Evolutionary conservation across 53 echinoderm and acorn worm species (phyloP), one percentile per base, ranked within the genome.

Genomic region (Temnopleurus reevesii): DNA sequence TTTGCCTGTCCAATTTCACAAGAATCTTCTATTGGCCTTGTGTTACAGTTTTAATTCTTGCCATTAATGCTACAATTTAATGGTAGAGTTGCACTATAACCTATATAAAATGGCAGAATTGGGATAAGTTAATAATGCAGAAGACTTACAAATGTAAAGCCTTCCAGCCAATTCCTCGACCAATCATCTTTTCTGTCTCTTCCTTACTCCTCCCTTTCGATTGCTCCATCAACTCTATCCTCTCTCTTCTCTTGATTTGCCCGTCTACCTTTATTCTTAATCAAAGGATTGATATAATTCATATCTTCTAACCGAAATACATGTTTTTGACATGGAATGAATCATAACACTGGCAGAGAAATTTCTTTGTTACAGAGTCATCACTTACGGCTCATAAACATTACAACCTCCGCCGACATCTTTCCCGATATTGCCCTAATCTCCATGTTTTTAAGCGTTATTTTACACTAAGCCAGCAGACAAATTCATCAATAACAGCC

Each of bases 381-480:
- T 71, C 38, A 71, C 71, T 71, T 71, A 71, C 36, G 8, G 36
- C 19, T 41, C 21, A 41, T 71, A 19, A 71, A 41, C 41, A 41
- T 71, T 38, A 71, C 41, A 36, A 71, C 36, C 19, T n/a, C 6
- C 36, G 7, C 2, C n/a, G 3, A 21, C 71, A 71, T 71, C 36
- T 43, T 71, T 23, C 2, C 71, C 41, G 10, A 71, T 38, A 71
- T 71, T 71, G n/a, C 71, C 71, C 38, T 71, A 71, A 71, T 71
- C 71, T 71, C 71, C 71, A 71, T 71, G 71, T 71, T 71, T 71
- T 23, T 38, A 21, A 71, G 41, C 36, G 71, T 41, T 71, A 71
- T 71, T 71, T 71, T 71, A 71, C 71, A 71, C n/a, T 38, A 38
- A 71, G 36, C 71, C 41, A 1, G 41, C 71, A 41, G 71, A 71